Evolutionary conservation across 1,140 invertebrate genomes (phyloP).

Genomic region (Apocrypta bakeri): DNA sequence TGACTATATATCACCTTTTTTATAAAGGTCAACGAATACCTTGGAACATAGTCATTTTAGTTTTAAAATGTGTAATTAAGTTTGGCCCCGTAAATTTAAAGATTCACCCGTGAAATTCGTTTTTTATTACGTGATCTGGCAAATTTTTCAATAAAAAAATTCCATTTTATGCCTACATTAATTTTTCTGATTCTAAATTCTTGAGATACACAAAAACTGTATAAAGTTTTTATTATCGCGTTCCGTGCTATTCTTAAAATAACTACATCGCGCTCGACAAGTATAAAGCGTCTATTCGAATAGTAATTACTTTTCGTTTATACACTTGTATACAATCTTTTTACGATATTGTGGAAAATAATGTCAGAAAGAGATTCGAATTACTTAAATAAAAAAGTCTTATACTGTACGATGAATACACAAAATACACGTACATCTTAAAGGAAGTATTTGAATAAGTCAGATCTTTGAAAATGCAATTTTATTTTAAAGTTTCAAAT

Average conservation of each 20-base stretch:
- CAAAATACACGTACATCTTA: no score
- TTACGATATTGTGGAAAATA: no score
- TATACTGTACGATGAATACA: no score
- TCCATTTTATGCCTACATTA: neutral
- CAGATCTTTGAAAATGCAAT: constrained; percentile 14
- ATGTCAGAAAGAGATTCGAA: no score
- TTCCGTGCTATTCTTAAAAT: neutral
- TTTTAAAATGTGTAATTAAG: neutral
- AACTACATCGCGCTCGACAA: neutral
- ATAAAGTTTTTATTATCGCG: neutral
- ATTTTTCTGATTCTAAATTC: neutral
- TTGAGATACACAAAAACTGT: neutral
- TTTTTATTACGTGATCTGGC: neutral
- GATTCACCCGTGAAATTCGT: neutral
- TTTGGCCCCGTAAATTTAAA: no score
- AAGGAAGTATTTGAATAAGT: no score
- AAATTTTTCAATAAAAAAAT: neutral
- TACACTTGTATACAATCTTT: no score
- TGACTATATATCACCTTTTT: neutral
- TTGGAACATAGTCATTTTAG: neutral
- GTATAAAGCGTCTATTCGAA: no score
- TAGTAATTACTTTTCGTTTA: no score
- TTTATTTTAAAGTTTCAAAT: constrained; percentile 30
- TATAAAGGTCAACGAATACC: no score
- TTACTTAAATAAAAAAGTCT: no score